These are phyloP conservation scores for Athripsodes cinereus DNA, from an alignment of 2,888 invertebrate genomes.

Conservation along the genomic window DNA sequence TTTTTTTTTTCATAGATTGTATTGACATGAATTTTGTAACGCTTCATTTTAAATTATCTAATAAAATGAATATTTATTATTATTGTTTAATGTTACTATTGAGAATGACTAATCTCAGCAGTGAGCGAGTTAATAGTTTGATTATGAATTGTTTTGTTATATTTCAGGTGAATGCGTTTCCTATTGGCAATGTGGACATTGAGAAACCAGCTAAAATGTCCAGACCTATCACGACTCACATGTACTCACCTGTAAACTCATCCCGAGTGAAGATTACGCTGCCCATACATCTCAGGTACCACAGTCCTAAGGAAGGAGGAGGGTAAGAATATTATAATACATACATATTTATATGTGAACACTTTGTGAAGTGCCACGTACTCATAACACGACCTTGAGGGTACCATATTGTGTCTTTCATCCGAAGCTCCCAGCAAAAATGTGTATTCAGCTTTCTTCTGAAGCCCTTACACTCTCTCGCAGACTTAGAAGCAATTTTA, in stretches of 20 bases:
- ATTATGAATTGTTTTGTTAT: no score
- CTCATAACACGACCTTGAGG: no score
- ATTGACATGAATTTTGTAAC: not conserved
- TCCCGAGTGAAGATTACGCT: constrained; percentile 34
- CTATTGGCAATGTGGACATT: constrained; percentile 37
- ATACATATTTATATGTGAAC: not conserved
- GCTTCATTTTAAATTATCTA: no score
- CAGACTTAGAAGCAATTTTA: no score
- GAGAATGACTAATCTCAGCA: not conserved
- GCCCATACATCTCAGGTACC: constrained; percentile 46
- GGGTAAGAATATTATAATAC: constrained; percentile 33
- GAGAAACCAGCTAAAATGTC: constrained; percentile 40
- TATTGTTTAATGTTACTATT: no score
- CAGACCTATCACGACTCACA: constrained; percentile 33
- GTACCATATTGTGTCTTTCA: no score
- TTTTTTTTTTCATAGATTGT: not conserved
- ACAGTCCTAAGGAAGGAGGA: constrained; percentile 40
- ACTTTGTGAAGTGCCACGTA: no score
- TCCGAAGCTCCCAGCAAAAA: no score
- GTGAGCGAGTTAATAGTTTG: no score
- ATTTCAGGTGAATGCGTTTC: constrained; percentile 32
- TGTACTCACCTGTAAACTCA: constrained; percentile 33
- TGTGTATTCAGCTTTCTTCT: no score
- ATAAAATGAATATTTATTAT: no score
- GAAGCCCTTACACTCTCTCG: no score